Evolutionary conservation across 2,888 invertebrate genomes (phyloP).

Genomic region (Campaea margaritaria): DNA sequence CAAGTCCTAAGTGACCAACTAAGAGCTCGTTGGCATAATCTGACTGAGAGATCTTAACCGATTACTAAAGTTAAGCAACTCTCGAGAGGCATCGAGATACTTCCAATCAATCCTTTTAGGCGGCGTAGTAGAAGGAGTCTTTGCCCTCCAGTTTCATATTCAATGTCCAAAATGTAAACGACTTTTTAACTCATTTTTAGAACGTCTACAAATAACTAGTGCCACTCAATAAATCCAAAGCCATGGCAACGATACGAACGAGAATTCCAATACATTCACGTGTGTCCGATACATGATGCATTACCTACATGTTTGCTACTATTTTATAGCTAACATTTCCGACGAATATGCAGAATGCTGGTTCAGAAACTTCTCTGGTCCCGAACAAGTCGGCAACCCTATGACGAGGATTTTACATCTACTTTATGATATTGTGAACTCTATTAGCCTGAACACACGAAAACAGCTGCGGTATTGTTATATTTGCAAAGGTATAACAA

Average conservation of each 20-base stretch:
- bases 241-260: slow-evolving; percentile 9
- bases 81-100: too few relatives aligned
- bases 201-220: neutral
- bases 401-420: slow-evolving; percentile 17
- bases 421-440: slow-evolving; percentile 23
- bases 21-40: too few relatives aligned
- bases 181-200: too few relatives aligned
- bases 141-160: too few relatives aligned
- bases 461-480: slow-evolving; percentile 19
- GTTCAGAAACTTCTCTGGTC: slow-evolving; percentile 52
- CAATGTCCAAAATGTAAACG: too few relatives aligned
- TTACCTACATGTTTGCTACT: slow-evolving; percentile 53
- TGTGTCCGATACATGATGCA: slow-evolving; percentile 52
- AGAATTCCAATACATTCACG: slow-evolving; percentile 36
- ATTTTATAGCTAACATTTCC: slow-evolving; percentile 53
- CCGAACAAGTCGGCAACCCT: slow-evolving; percentile 46
- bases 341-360: slow-evolving; percentile 58
- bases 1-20: too few relatives aligned
- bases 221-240: slow-evolving; percentile 13
- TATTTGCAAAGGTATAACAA: slow-evolving; percentile 51
- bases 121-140: too few relatives aligned
- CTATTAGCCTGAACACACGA: slow-evolving; percentile 27
- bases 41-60: too few relatives aligned
- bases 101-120: too few relatives aligned
- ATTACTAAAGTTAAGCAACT: too few relatives aligned